Evolutionary conservation across 1,140 invertebrate species (phyloP).

Genomic region (Melipona quadrifasciata): DNA sequence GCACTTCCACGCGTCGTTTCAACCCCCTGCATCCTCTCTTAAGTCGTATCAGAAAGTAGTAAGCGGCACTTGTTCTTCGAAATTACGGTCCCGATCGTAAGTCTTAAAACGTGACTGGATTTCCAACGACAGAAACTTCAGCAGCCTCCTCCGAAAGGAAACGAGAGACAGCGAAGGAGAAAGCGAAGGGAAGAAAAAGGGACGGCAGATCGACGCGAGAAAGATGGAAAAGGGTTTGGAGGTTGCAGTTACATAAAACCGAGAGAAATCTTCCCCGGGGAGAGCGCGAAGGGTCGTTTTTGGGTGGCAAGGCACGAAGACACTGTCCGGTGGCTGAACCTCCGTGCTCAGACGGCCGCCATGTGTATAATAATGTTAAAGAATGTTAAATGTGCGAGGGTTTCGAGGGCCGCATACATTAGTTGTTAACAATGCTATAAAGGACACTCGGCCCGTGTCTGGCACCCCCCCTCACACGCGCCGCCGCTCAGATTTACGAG

Average conservation of each 20-base stretch:
- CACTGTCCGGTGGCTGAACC: conserved; percentile 35
- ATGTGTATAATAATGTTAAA: conserved; percentile 82
- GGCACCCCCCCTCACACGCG: conserved; percentile 49
- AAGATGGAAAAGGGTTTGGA: conserved; percentile 55
- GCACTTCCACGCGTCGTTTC: conserved; percentile 35
- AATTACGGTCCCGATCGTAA: conserved; percentile 66
- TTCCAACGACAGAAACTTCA: conserved; percentile 26
- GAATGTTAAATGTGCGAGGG: conserved; percentile 79
- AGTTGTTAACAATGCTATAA: conserved; percentile 83
- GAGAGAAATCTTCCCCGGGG: conserved; percentile 58
- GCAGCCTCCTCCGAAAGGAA: neutral
- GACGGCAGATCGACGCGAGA: neutral
- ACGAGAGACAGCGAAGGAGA: neutral
- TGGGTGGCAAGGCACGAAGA: conserved; percentile 39
- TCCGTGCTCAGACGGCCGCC: conserved; percentile 74
- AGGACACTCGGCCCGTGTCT: conserved; percentile 78
- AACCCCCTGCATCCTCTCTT: conserved; percentile 40
- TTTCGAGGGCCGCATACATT: conserved; percentile 78
- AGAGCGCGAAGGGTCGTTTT: conserved; percentile 65
- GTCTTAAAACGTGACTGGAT: conserved; percentile 66
- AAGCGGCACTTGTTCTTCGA: conserved; percentile 64
- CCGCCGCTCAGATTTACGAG: conserved; percentile 73
- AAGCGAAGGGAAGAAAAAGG: conserved; percentile 29
- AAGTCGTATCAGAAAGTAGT: conserved; percentile 64
- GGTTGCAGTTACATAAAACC: conserved; percentile 70